A percentile compares a stretch with the other conserved stretches of the same genome.
These are phyloP conservation scores for Drosophila nigritarsus DNA, from an alignment of 2,888 invertebrate species.

Conservation along the genomic window DNA sequence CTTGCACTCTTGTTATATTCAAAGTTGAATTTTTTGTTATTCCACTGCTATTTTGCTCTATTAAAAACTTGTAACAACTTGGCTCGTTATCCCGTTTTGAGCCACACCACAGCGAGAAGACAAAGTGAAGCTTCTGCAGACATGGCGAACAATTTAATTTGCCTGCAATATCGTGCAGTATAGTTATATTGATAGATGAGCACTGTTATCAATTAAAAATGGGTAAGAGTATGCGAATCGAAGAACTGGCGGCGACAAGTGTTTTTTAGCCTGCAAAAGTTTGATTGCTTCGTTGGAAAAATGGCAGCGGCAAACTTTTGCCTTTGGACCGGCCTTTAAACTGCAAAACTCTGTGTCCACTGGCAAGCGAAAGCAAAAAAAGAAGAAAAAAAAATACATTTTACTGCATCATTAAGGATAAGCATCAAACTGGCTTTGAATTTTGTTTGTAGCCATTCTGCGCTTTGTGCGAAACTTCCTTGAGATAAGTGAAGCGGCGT, in stretches of 20 bases:
- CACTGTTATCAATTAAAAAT: constrained; percentile 62
- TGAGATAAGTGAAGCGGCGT: constrained; percentile 59
- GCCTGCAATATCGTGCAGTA: constrained; percentile 44
- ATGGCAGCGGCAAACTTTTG: constrained; percentile 53
- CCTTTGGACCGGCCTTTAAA: constrained; percentile 43
- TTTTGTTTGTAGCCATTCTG: constrained; percentile 73
- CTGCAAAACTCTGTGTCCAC: constrained; percentile 47
- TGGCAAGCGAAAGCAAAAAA: constrained; percentile 2
- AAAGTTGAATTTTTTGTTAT: constrained; percentile 30
- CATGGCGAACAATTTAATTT: constrained; percentile 70
- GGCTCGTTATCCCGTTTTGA: constrained; percentile 67
- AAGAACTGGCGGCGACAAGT: constrained; percentile 45
- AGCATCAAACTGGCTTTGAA: constrained; percentile 83
- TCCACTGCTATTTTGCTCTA: constrained; percentile 71
- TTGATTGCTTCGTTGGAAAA: constrained; percentile 53
- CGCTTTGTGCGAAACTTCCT: constrained; percentile 63
- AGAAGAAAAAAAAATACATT: constrained; percentile 54
- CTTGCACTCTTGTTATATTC: neutral
- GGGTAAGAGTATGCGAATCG: constrained; percentile 21
- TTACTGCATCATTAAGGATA: constrained; percentile 84
- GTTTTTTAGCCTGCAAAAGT: constrained; percentile 54
- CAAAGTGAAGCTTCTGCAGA: constrained; percentile 27
- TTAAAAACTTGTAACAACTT: constrained; percentile 84
- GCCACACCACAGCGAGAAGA: constrained; percentile 18
- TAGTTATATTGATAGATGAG: constrained; percentile 66